Conservation (phyloP, 23 tunicate genomes). For the Halocynthia roretzi region DNA sequence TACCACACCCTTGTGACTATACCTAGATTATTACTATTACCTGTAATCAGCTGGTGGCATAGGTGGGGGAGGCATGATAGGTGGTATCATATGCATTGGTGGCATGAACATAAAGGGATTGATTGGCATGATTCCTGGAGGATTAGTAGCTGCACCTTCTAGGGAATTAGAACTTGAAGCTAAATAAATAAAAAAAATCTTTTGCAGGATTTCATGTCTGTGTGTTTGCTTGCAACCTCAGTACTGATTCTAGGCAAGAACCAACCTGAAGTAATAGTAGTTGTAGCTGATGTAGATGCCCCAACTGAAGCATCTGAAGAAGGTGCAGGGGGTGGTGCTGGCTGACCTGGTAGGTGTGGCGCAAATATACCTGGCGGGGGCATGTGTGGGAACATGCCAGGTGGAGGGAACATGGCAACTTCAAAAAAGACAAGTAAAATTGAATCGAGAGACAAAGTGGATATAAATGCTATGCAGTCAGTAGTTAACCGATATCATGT, state of each 20-base stretch:
- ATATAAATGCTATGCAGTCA: too few relatives aligned
- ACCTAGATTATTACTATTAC: constrained; percentile 13
- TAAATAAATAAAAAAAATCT: too few relatives aligned
- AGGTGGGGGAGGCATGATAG: constrained; percentile 66
- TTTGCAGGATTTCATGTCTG: too few relatives aligned
- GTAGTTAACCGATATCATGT: too few relatives aligned
- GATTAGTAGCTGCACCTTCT: too few relatives aligned
- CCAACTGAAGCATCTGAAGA: constrained; percentile 5
- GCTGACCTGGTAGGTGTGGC: constrained; percentile 15
- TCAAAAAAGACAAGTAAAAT: constrained; percentile 13
- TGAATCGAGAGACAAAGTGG: too few relatives aligned
- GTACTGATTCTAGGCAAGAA: too few relatives aligned
- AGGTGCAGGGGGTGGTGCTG: constrained; percentile 17
- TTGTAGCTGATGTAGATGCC: constrained; percentile 2
- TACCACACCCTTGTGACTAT: not conserved
- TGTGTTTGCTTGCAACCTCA: too few relatives aligned
- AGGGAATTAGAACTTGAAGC: too few relatives aligned
- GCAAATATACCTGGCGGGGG: constrained; percentile 22
- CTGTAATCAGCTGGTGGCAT: constrained; percentile 44
- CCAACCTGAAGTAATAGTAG: too few relatives aligned
- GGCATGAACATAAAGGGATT: constrained; percentile 11
- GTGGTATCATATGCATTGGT: constrained; percentile 16
- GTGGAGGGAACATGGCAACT: constrained; percentile 14
- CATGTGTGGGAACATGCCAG: constrained; percentile 43
- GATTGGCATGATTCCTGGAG: too few relatives aligned